These are phyloP conservation scores for Drosophila colorata DNA, from an alignment of 2,888 invertebrate species.

Conservation along the genomic window DNA sequence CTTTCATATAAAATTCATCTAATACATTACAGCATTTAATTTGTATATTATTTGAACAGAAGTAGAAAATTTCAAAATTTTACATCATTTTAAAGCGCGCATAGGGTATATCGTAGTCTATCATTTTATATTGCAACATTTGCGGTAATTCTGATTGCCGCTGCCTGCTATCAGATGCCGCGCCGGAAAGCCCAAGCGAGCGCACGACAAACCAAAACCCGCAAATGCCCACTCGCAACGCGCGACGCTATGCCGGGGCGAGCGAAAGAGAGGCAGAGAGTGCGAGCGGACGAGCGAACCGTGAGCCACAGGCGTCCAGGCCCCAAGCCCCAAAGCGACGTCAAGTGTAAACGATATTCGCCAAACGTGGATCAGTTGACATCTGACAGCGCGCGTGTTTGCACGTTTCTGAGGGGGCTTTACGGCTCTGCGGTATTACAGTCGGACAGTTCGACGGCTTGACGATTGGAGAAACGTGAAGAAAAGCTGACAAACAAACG, in stretches of 20 bases:
- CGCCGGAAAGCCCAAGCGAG: constrained; percentile 48
- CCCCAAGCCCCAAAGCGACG: constrained; percentile 31
- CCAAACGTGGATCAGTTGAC: constrained; percentile 85
- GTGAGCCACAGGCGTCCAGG: constrained; percentile 25
- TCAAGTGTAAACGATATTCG: constrained; percentile 81
- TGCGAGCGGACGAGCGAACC: constrained; percentile 11
- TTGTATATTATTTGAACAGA: too few relatives aligned
- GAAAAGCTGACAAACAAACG: constrained; percentile 8
- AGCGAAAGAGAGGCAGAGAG: constrained; percentile 6
- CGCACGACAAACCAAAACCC: constrained; percentile 37
- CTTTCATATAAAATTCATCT: too few relatives aligned
- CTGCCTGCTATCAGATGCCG: constrained; percentile 58
- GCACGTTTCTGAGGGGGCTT: constrained; percentile 57
- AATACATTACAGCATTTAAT: too few relatives aligned
- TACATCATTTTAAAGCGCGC: not conserved
- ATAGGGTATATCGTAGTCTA: not conserved
- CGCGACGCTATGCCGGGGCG: constrained; percentile 4
- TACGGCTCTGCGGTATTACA: constrained; percentile 16
- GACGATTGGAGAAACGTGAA: constrained; percentile 2
- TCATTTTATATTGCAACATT: not conserved
- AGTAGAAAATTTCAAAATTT: too few relatives aligned
- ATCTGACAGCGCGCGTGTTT: constrained; percentile 83
- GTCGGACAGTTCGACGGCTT: constrained; percentile 3
- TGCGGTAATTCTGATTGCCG: constrained; percentile 37
- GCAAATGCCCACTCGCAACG: constrained; percentile 25